Evolutionary conservation across 2,797 vertebrate species (phyloP).

Genomic region (Geotrypetes seraphini): DNA sequence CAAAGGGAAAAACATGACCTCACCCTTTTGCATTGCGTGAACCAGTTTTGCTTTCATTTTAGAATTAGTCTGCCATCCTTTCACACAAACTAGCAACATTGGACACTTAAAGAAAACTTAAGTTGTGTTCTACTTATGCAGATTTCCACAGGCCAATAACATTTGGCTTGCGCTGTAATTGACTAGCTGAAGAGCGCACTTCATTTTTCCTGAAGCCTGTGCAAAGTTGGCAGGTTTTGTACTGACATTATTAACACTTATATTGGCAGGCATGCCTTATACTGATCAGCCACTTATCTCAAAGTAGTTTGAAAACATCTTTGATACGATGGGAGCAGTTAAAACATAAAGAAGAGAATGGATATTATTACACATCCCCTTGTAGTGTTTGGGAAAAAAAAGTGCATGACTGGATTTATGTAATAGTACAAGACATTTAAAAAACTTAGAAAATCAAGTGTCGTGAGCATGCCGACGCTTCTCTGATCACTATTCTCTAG

Average conservation of each 20-base stretch:
- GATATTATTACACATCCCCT: conserved; percentile 91
- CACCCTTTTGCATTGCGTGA: conserved; percentile 34
- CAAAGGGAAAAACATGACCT: conserved; percentile 36
- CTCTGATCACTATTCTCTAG: conserved; percentile 75
- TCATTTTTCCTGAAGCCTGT: conserved; percentile 60
- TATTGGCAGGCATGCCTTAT: conserved; percentile 58
- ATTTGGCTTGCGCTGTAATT: conserved; percentile 44
- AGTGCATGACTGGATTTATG: conserved; percentile 90
- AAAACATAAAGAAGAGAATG: conserved; percentile 50
- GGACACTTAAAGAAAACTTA: conserved; percentile 49
- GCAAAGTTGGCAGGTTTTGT: conserved; percentile 67
- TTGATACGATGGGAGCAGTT: conserved; percentile 59
- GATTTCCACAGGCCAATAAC: conserved; percentile 41
- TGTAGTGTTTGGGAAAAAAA: conserved; percentile 84
- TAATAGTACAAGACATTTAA: conserved; percentile 79
- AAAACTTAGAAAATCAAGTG: conserved; percentile 75
- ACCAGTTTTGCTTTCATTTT: conserved; percentile 35
- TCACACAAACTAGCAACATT: conserved; percentile 40
- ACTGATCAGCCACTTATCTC: conserved; percentile 58
- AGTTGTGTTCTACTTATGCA: conserved; percentile 27
- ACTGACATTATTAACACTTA: conserved; percentile 58
- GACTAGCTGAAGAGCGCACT: conserved; percentile 50
- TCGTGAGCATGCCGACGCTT: conserved; percentile 92
- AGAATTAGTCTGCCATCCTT: too few relatives aligned
- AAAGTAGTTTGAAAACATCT: conserved; percentile 59